These are phyloP conservation scores for Stegodyphus dumicola DNA, from an alignment of 1,140 invertebrate species.

Conservation along the genomic window DNA sequence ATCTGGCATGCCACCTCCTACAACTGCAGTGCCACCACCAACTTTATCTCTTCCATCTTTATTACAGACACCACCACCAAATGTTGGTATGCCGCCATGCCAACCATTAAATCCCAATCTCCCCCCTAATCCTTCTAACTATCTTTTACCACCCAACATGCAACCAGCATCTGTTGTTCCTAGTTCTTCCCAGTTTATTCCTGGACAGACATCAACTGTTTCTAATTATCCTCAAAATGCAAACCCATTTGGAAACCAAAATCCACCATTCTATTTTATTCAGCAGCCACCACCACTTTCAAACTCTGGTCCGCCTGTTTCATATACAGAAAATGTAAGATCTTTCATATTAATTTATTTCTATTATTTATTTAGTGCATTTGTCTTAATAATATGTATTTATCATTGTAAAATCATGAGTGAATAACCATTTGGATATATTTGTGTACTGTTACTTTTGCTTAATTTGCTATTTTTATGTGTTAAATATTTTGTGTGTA, in stretches of 20 bases:
- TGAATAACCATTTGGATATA: too few species aligned
- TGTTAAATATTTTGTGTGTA: too few species aligned
- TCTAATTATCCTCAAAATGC: constrained; percentile 23
- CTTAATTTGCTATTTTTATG: too few species aligned
- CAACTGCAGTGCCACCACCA: constrained; percentile 30
- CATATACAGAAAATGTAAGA: constrained; percentile 37
- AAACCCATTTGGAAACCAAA: constrained; percentile 14
- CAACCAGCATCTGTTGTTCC: neutral
- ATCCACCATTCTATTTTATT: constrained; percentile 36
- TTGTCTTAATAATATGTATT: neutral
- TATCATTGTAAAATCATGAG: too few species aligned
- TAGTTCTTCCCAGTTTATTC: constrained; percentile 20
- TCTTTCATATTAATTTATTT: neutral
- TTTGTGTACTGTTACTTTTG: too few species aligned
- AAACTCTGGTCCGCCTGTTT: neutral
- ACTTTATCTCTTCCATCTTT: constrained; percentile 1
- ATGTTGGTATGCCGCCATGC: constrained; percentile 12
- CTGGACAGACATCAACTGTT: neutral
- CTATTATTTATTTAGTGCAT: neutral
- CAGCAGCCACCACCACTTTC: constrained; percentile 33
- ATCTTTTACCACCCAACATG: constrained; percentile 6
- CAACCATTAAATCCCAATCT: neutral
- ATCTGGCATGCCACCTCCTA: constrained; percentile 7
- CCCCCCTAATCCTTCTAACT: constrained; percentile 22
- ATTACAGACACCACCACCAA: constrained; percentile 8